Conservation (phyloP, 2,113 vertebrate species). For the Rattus rattus region DNA sequence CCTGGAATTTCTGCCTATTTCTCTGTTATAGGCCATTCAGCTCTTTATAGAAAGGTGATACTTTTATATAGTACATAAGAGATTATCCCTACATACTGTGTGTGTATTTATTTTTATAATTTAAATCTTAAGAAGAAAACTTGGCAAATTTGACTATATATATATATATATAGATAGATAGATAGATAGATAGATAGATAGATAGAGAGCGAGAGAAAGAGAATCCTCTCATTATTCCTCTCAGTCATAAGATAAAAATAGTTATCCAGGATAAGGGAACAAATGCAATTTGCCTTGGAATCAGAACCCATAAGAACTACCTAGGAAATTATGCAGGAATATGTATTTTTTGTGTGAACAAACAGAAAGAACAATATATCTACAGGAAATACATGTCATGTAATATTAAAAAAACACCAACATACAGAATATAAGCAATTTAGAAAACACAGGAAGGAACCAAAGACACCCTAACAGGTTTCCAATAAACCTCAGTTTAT, state of each 20-base stretch:
- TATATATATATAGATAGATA: no score
- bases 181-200: no score
- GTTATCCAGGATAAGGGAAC: slow-evolving; percentile 15
- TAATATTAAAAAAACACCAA: neutral
- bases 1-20: no score
- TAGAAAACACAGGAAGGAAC: slow-evolving; percentile 6
- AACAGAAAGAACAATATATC: neutral
- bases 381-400: neutral
- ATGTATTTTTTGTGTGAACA: neutral
- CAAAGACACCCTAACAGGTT: neutral
- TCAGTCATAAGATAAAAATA: neutral
- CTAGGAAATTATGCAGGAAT: neutral
- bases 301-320: neutral
- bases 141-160: neutral
- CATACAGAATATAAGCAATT: neutral
- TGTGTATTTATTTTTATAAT: neutral
- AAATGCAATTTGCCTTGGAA: neutral
- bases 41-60: no score
- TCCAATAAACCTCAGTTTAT: neutral
- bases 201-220: no score
- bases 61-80: no score
- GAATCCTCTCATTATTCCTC: neutral
- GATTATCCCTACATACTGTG: neutral
- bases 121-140: neutral
- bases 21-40: no score